A percentile compares a stretch with the other conserved stretches of the same genome.
phyloP scores from a whole-genome alignment of 2,888 invertebrate species.

The Patella caerulea region DNA sequence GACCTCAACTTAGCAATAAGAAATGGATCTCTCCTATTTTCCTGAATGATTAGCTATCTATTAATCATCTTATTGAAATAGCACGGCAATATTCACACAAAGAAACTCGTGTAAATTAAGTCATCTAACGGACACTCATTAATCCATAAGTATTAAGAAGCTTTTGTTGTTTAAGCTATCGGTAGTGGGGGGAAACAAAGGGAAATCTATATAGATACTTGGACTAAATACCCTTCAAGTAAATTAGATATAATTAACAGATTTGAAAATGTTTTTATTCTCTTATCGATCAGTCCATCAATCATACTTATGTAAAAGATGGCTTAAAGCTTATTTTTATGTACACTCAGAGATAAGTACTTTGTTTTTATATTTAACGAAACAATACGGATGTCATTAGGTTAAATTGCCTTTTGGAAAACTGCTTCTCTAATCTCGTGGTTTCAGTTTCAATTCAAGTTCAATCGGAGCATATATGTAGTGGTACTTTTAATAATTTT shows the following conservation, averaged over 20 bases:
- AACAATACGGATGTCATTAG: too few species aligned
- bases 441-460: too few species aligned
- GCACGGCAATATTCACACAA: conserved; percentile 14
- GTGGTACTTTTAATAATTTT: too few species aligned
- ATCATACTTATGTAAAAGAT: too few species aligned
- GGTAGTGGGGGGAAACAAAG: not conserved
- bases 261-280: not conserved
- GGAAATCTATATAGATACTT: conserved; percentile 8
- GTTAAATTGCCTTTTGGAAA: too few species aligned
- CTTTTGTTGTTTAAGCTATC: conserved; percentile 3
- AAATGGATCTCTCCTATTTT: conserved; percentile 4
- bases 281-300: too few species aligned
- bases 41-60: conserved; percentile 21
- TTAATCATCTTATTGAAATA: conserved; percentile 23
- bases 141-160: not conserved
- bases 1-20: not conserved
- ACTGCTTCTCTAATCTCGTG: too few species aligned
- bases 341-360: too few species aligned
- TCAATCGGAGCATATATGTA: too few species aligned
- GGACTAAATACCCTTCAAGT: conserved; percentile 8
- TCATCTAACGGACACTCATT: not conserved
- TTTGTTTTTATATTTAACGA: too few species aligned
- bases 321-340: too few species aligned
- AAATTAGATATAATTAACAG: conserved; percentile 4
- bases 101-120: conserved; percentile 6